A percentile compares a stretch with the other conserved stretches of the same genome.
Conservation (phyloP, 2,797 vertebrate genomes). For the Linurgus olivaceus region DNA sequence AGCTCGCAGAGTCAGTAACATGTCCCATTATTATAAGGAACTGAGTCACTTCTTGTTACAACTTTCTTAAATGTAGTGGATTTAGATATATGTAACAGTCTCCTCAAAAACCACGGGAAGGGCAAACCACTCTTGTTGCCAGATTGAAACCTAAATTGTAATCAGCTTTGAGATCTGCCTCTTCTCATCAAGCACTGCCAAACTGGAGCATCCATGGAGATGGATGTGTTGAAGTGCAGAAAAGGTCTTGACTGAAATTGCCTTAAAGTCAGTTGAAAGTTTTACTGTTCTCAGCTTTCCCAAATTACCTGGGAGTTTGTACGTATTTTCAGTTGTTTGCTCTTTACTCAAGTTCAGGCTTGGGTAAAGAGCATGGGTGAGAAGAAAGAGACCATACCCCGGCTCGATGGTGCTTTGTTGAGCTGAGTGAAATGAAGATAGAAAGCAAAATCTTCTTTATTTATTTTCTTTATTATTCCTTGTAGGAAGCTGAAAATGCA, state of each 20-base stretch:
- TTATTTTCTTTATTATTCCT: too few species aligned
- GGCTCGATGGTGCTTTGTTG: neutral
- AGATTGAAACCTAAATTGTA: neutral
- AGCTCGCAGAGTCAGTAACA: neutral
- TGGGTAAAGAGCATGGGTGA: neutral
- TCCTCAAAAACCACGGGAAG: neutral
- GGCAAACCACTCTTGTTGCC: neutral
- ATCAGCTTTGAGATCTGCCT: neutral
- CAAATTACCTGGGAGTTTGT: neutral
- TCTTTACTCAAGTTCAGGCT: neutral
- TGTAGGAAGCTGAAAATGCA: neutral
- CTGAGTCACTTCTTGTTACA: conserved; percentile 46
- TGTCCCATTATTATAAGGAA: neutral
- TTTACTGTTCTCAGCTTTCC: neutral
- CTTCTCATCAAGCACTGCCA: neutral
- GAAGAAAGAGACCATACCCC: neutral
- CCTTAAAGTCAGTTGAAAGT: neutral
- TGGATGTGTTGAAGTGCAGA: neutral
- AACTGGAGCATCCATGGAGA: neutral
- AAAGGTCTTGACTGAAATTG: neutral
- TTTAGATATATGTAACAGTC: neutral
- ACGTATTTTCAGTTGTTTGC: neutral
- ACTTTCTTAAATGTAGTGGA: neutral
- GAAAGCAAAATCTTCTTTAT: neutral
- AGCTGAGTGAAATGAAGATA: neutral